A percentile compares a stretch with the other conserved stretches of the same genome.
These are phyloP conservation scores for Poicephalus gulielmi DNA, from an alignment of 2,113 vertebrate species.

Conservation along the genomic window DNA sequence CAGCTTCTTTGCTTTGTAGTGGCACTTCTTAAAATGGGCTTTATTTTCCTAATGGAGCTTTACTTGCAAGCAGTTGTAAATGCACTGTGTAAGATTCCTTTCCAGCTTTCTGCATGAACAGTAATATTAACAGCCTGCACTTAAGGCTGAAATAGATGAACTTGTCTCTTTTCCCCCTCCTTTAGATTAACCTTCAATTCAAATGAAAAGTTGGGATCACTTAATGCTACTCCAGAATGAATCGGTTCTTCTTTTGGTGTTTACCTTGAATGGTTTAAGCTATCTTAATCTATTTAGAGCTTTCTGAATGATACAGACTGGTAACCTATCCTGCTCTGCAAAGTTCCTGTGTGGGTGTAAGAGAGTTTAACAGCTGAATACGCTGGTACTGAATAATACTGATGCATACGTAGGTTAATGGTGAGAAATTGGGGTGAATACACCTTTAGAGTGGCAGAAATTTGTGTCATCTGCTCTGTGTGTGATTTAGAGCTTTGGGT, in stretches of 20 bases:
- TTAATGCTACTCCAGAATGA: neutral
- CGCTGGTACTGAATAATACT: neutral
- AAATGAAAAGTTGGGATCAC: neutral
- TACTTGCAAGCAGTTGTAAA: neutral
- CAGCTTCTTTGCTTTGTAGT: neutral
- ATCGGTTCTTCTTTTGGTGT: neutral
- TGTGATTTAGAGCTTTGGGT: neutral
- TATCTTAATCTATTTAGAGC: neutral
- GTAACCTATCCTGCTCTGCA: neutral
- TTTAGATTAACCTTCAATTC: neutral
- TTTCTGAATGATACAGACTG: neutral
- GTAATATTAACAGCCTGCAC: neutral
- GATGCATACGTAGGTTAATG: neutral
- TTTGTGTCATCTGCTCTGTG: accelerated
- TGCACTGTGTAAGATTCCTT: neutral
- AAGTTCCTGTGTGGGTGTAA: neutral
- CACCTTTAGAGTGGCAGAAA: neutral
- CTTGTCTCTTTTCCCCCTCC: neutral
- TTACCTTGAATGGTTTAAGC: neutral
- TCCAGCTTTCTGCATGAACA: neutral
- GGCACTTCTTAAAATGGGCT: neutral
- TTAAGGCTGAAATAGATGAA: neutral
- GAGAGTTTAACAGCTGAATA: neutral
- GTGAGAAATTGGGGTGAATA: neutral
- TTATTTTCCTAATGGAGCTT: neutral